These are phyloP conservation scores for Melanostoma scalare DNA, from an alignment of 2,888 invertebrate genomes.

Conservation along the genomic window DNA sequence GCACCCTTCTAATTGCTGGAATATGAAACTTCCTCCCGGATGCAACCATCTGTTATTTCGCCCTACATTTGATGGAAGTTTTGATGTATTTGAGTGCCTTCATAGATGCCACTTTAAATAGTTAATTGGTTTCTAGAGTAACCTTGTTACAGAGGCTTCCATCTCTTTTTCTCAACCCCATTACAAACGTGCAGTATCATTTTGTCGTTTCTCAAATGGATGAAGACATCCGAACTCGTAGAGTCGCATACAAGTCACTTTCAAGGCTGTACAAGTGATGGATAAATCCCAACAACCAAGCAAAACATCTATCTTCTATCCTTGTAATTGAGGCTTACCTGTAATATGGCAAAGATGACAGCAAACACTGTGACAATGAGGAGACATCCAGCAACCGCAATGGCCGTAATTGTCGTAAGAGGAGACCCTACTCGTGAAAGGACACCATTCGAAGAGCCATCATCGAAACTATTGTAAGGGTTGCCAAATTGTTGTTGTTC, in stretches of 20 bases:
- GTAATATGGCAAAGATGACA: conserved; percentile 87
- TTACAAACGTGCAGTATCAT: too few relatives aligned
- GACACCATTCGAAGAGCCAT: conserved; percentile 75
- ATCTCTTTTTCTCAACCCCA: conserved; percentile 24
- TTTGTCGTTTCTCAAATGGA: not conserved
- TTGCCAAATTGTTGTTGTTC: conserved; percentile 80
- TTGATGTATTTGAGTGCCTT: conserved; percentile 38
- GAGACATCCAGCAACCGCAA: conserved; percentile 87
- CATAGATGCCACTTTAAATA: conserved; percentile 55
- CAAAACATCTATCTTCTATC: conserved; percentile 6
- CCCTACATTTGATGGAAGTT: conserved; percentile 34
- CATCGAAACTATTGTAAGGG: conserved; percentile 74
- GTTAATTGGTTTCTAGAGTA: conserved; percentile 63
- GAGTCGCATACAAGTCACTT: conserved; percentile 1
- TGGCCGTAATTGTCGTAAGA: conserved; percentile 86
- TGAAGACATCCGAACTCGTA: not conserved
- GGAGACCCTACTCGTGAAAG: conserved; percentile 81
- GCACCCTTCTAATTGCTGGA: conserved; percentile 61
- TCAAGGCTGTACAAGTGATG: not conserved
- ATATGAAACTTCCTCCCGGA: conserved; percentile 51
- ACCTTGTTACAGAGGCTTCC: conserved; percentile 44
- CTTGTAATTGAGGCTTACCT: conserved; percentile 83
- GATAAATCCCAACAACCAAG: too few relatives aligned
- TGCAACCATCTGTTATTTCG: conserved; percentile 23
- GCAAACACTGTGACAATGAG: conserved; percentile 88